Percentiles rank a stretch among this genome's conserved stretches.
Conservation (phyloP, 2,888 invertebrate species). For the Rhamphomyia laevipes region DNA sequence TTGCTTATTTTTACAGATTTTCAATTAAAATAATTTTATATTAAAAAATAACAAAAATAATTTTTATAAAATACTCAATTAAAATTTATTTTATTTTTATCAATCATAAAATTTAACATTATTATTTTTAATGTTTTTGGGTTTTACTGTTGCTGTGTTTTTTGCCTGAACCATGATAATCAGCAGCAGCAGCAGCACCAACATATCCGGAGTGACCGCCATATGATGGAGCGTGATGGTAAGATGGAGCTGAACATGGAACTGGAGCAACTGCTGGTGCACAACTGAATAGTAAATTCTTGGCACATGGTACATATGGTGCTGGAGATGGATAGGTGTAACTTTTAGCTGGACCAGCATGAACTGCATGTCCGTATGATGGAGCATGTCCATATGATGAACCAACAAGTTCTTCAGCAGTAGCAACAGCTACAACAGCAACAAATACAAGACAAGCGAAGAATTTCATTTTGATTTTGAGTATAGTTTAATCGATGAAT, state of each 20-base stretch:
- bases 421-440: background rate
- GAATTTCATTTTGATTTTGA: background rate
- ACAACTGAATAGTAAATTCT: background rate
- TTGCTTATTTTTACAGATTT: no score
- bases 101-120: no score
- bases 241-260: background rate
- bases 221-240: background rate
- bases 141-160: no score
- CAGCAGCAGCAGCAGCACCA: no score
- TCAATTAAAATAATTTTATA: no score
- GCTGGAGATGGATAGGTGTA: background rate
- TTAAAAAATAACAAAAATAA: no score
- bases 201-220: background rate
- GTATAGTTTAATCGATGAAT: background rate
- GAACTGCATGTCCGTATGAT: background rate
- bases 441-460: background rate
- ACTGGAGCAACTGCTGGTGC: background rate
- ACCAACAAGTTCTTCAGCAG: background rate
- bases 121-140: no score
- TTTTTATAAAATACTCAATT: no score
- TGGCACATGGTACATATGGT: background rate
- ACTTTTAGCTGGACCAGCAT: background rate
- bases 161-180: no score
- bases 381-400: no score
- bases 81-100: no score